Evolutionary conservation across 2,797 vertebrate species (phyloP), one percentile per base, ranked within the genome.

Genomic region (Xerus rutilus): DNA sequence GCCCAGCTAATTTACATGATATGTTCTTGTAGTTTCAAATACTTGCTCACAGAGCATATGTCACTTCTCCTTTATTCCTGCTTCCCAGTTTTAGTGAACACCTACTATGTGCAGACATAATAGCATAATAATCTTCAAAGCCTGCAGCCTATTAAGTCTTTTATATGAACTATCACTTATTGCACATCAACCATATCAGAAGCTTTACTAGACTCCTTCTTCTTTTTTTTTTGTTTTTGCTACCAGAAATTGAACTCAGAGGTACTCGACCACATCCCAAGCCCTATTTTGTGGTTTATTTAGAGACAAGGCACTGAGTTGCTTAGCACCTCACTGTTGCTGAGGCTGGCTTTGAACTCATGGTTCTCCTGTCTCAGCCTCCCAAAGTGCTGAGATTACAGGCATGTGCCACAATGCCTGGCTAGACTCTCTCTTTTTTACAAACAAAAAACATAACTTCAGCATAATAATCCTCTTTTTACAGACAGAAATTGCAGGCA

Each of bases 371-470:
- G 39, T 39, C 39, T 39, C 39, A 39, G 39, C 39, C 39, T 39
- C 39, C 39, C 39, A 39, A 39, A 39, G 39, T 39, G 39, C 39
- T 39, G 39, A 39, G 39, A 39, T 39, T 39, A 39, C 39, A 39
- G 39, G 39, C 39, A 39, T 39, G 39, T 3, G 39, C 39, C 39
- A 39, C 39, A 39, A 3, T 39, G 39, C 39, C 39, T 3, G 39
- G 39, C 7, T 65, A 72, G 15, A 30, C 10, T 85, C 35, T 28
- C 54, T 67, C 74, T 49, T 81, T 45, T 92, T 91, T 62, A 78
- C 15, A 96, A 91, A 92, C 49, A 74, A 35, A 62, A 86, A 39
- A n/a, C 39, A 23, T n/a, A 77, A 76, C 14, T 47, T 91, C 23
- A 30, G n/a, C 59, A 47, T 52, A 57, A 59, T 0, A 0, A 25